phyloP scores from a whole-genome alignment of 2,113 vertebrate species.

The Empidonax alnorum region DNA sequence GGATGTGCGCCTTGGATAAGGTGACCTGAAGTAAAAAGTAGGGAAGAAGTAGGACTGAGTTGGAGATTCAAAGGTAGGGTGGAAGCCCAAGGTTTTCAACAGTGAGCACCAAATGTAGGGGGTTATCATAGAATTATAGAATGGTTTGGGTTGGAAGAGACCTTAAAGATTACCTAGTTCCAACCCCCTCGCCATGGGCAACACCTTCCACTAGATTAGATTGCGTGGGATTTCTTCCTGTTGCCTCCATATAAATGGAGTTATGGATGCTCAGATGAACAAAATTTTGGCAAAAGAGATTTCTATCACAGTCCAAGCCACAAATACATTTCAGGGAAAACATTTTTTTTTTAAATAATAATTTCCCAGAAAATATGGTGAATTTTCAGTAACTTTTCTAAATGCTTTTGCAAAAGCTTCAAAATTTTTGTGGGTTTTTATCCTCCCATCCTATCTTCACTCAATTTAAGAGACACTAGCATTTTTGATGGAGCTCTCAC shows the following conservation, averaged over 20 bases:
- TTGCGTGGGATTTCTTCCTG: neutral
- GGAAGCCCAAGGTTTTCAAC: neutral
- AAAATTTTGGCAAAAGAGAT: neutral
- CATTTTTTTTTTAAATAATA: neutral
- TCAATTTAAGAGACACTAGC: neutral
- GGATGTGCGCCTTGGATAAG: neutral
- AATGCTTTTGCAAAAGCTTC: constrained; percentile 5
- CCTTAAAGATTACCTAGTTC: neutral
- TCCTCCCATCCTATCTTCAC: constrained; percentile 1
- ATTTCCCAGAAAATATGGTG: constrained; percentile 26
- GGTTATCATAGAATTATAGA: neutral
- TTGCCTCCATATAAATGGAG: neutral
- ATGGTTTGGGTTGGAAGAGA: neutral
- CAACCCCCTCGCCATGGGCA: neutral
- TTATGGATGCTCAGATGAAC: neutral
- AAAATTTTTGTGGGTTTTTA: constrained; percentile 35
- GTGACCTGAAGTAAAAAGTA: neutral
- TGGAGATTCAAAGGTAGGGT: neutral
- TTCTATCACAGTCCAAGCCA: neutral
- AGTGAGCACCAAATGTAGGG: accelerated
- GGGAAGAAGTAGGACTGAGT: neutral
- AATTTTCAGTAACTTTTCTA: neutral
- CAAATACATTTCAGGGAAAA: constrained; percentile 36
- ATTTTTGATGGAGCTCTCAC: neutral
- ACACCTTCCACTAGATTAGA: neutral